Percentiles rank a stretch among this genome's conserved stretches.
These are phyloP conservation scores for Apis laboriosa DNA, from an alignment of 1,140 invertebrate genomes.

Conservation along the genomic window DNA sequence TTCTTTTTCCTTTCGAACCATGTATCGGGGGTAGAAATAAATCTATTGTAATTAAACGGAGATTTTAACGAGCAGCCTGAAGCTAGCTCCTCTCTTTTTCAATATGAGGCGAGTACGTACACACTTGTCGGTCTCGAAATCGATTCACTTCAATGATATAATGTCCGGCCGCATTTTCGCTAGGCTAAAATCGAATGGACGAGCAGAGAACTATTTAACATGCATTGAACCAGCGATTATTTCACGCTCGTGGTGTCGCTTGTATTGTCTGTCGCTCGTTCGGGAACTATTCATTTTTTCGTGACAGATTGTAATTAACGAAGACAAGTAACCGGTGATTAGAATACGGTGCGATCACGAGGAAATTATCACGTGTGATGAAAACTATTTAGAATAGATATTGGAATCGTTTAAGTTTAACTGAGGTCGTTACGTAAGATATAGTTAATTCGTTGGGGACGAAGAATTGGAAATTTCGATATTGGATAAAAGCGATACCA, in stretches of 20 bases:
- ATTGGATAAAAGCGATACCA: neutral
- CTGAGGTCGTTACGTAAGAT: neutral
- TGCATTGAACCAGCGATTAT: conserved; percentile 8
- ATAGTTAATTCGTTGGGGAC: neutral
- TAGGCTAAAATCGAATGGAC: neutral
- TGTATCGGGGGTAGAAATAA: conserved; percentile 11
- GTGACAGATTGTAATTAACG: conserved; percentile 12
- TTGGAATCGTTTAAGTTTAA: neutral
- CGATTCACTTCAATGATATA: conserved; percentile 23
- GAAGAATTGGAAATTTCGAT: neutral
- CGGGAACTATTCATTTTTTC: neutral
- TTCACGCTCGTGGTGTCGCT: neutral
- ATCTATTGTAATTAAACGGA: conserved; percentile 19
- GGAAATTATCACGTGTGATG: no score
- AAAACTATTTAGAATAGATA: no score
- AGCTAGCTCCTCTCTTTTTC: neutral
- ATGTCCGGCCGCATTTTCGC: neutral
- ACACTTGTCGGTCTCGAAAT: neutral
- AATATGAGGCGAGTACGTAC: no score
- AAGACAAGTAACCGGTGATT: conserved; percentile 3
- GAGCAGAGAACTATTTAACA: conserved; percentile 6
- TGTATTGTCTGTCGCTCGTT: no score
- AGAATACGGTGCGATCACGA: neutral
- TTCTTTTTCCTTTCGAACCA: neutral
- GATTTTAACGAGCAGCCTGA: neutral